These are phyloP conservation scores for Rhyacichthys aspro DNA, from an alignment of 2,797 vertebrate species.

Conservation along the genomic window DNA sequence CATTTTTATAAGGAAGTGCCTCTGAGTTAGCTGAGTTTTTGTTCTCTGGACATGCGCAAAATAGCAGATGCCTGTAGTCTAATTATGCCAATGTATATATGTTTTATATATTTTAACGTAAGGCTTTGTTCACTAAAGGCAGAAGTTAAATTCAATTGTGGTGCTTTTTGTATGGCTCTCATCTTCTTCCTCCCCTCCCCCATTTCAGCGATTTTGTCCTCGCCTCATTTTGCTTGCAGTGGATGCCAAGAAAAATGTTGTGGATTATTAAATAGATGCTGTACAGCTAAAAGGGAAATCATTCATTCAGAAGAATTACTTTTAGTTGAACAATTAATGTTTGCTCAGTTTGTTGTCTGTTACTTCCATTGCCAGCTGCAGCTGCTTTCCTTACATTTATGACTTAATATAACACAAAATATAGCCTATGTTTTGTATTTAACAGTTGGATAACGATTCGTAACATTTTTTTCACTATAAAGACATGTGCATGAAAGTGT, in stretches of 20 bases:
- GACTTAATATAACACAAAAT: conserved; percentile 2
- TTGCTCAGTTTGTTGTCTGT: conserved; percentile 24
- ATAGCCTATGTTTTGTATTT: background rate
- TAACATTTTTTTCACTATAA: background rate
- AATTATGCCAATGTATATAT: no score
- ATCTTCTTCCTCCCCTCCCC: conserved; percentile 30
- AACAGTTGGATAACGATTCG: conserved; percentile 2
- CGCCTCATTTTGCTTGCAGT: conserved; percentile 54
- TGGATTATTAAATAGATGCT: conserved; percentile 80
- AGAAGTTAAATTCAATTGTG: background rate
- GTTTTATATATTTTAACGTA: no score
- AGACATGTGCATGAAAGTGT: background rate
- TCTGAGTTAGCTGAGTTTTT: conserved; percentile 11
- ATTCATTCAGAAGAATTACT: conserved; percentile 78
- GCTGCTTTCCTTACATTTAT: conserved; percentile 6
- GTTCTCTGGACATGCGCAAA: background rate
- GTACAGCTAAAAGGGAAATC: conserved; percentile 73
- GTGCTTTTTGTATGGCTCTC: conserved; percentile 10
- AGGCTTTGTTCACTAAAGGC: no score
- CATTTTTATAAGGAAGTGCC: background rate
- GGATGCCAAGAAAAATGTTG: conserved; percentile 77
- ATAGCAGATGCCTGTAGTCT: conserved; percentile 14
- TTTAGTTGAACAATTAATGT: conserved; percentile 50
- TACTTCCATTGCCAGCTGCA: conserved; percentile 7
- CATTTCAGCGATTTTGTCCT: conserved; percentile 53